phyloP scores from a whole-genome alignment of 2,113 vertebrate species.

The Dipodomys stephensi region DNA sequence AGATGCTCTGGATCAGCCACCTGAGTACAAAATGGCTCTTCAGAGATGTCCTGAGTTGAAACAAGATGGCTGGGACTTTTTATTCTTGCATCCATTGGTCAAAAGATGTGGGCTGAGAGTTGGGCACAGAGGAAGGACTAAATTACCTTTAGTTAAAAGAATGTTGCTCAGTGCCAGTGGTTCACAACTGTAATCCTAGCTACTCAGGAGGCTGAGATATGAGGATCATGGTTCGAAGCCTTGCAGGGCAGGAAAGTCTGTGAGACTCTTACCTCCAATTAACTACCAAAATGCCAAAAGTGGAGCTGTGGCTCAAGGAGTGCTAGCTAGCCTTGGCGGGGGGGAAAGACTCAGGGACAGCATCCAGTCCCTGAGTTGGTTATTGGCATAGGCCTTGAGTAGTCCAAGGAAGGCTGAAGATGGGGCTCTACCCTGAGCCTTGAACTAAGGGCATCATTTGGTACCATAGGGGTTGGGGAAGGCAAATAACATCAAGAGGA shows the following conservation, averaged over 20 bases:
- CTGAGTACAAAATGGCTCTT: not conserved
- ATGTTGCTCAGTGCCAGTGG: not conserved
- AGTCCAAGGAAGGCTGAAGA: not conserved
- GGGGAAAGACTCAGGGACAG: not conserved
- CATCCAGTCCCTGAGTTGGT: not conserved
- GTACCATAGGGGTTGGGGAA: not conserved
- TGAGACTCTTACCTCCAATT: too few relatives aligned
- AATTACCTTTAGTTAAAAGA: slow-evolving; percentile 7
- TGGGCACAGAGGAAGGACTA: not conserved
- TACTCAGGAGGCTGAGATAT: too few relatives aligned
- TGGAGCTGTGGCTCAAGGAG: too few relatives aligned
- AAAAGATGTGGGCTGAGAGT: not conserved
- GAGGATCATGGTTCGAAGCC: too few relatives aligned
- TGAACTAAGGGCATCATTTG: not conserved
- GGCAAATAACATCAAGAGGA: not conserved
- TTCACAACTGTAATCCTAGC: too few relatives aligned
- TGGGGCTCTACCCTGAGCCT: not conserved
- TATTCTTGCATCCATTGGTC: not conserved
- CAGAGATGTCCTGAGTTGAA: not conserved
- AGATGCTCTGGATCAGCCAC: too few relatives aligned
- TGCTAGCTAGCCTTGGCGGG: not conserved
- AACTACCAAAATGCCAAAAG: too few relatives aligned
- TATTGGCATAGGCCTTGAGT: too few relatives aligned
- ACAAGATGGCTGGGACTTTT: not conserved
- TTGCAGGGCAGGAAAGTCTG: too few relatives aligned